Evolutionary conservation across 2,113 vertebrate genomes (phyloP), one percentile per base, ranked within the genome.

Genomic region (Monarcha castaneiventris): DNA sequence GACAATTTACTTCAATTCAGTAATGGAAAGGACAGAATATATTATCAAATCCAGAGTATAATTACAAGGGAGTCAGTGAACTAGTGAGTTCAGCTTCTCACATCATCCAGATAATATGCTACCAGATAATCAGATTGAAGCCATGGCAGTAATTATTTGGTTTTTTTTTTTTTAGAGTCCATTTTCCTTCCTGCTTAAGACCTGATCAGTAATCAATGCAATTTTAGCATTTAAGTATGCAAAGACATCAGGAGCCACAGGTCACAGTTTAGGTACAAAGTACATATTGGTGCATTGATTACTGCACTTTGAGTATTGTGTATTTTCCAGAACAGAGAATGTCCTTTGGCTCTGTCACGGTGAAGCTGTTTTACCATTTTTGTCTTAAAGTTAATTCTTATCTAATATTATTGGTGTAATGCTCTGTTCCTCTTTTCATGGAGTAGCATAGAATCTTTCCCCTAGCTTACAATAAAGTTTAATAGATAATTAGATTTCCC

Each of bases 241-340:
- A 41, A 69, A 78, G 78, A 41, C 0, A 0, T 41, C 44, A 67
- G 41, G 30, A 90, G 29, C 16, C 11, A 41, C 19, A 66, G 37
- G 43, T 52, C 16, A 25, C 26, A 16, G 29, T 41, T 39, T 51
- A 73, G 35, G 21, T 73, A 49, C 1, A 2, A 61, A 13, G 51
- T 51, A 35, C 0, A 0, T 58, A 48, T 56, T 39, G 20, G 9
- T 5, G 1, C 2, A 2, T 21, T 72, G 39, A 49, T 19, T 78
- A 13, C 18, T 35, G 41, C 19, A 18, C 23, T 54, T 54, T 54
- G 11, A 11, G 29, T 39, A 13, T 4, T 19, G 18, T 14, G 26
- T 73, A 51, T 83, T 77, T 77, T 71, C 46, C 48, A 51, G 21
- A 77, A 30, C 11, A 82, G 51, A 43, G 33, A 27, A 27, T 62